These are phyloP conservation scores for Remorina albescens DNA, from an alignment of 2,797 vertebrate species.

Conservation along the genomic window DNA sequence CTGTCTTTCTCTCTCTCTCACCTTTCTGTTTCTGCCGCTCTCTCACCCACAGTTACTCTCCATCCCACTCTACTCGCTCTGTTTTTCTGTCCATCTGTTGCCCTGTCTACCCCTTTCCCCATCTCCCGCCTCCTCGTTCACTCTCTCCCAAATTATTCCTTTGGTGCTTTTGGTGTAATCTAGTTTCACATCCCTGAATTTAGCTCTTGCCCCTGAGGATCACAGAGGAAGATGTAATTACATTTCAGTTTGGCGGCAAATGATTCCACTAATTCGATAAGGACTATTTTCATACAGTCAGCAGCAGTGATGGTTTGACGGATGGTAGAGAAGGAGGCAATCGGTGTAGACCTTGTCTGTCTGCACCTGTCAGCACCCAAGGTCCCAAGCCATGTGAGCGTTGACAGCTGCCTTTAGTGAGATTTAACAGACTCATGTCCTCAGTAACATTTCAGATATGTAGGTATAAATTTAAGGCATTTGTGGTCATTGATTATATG, in stretches of 20 bases:
- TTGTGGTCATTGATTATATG: neutral
- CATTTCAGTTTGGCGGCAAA: slow-evolving; percentile 58
- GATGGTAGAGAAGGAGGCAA: slow-evolving; percentile 14
- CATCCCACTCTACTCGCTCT: slow-evolving; percentile 13
- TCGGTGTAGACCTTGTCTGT: neutral
- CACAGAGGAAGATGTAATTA: slow-evolving; percentile 52
- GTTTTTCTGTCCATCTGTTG: slow-evolving; percentile 37
- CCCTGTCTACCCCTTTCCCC: slow-evolving; percentile 12
- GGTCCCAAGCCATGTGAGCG: neutral
- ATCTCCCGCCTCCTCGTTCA: slow-evolving; percentile 1
- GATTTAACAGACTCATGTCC: slow-evolving; percentile 3
- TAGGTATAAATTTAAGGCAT: neutral
- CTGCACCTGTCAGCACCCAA: slow-evolving; percentile 17
- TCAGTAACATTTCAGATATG: neutral
- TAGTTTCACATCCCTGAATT: slow-evolving; percentile 48
- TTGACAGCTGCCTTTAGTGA: neutral
- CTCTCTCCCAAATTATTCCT: slow-evolving; percentile 32
- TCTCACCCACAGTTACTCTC: slow-evolving; percentile 19
- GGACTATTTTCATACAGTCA: slow-evolving; percentile 32
- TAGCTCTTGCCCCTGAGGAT: slow-evolving; percentile 51
- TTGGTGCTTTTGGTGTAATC: slow-evolving; percentile 49
- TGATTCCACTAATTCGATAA: slow-evolving; percentile 54
- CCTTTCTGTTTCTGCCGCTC: slow-evolving; percentile 27
- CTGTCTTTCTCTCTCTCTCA: slow-evolving; percentile 21
- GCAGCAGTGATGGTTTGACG: slow-evolving; percentile 32